phyloP scores from a whole-genome alignment of 2,797 vertebrate species.

The Masticophis lateralis region DNA sequence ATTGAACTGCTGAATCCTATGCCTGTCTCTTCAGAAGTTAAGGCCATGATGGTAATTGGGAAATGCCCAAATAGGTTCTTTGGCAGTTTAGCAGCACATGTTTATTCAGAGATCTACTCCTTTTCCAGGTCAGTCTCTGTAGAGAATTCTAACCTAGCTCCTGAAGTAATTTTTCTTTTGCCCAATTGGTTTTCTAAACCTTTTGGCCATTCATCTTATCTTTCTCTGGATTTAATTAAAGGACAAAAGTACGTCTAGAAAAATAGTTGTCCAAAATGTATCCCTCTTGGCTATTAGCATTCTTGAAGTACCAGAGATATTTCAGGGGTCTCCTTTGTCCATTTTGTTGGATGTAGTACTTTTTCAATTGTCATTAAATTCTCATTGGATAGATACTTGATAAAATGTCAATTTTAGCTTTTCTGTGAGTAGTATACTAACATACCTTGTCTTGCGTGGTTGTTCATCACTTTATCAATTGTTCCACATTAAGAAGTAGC shows the following conservation, averaged over 20 bases:
- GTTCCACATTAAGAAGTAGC: not conserved
- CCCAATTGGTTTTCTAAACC: not conserved
- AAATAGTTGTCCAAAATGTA: conserved; percentile 7
- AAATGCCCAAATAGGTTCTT: not conserved
- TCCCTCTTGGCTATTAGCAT: not conserved
- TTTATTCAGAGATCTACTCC: not conserved
- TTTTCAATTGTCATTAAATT: not conserved
- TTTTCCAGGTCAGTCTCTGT: not conserved
- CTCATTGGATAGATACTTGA: not conserved
- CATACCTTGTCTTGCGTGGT: not conserved
- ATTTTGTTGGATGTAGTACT: conserved; percentile 4
- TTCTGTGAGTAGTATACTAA: not conserved
- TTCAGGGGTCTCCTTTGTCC: not conserved
- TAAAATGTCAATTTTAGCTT: not conserved
- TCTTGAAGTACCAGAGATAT: conserved; percentile 13
- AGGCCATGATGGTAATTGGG: not conserved
- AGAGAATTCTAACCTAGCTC: not conserved
- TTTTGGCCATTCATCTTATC: conserved; percentile 32
- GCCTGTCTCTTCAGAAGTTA: not conserved
- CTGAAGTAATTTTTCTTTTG: not conserved
- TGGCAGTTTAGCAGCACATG: not conserved
- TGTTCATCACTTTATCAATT: not conserved
- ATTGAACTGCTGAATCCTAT: not conserved
- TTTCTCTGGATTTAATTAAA: conserved; percentile 30
- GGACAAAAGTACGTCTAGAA: conserved; percentile 19